Percentiles rank a stretch among this genome's conserved stretches.
phyloP scores from a whole-genome alignment of 2,113 vertebrate genomes.

The Ctenodactylus gundi region DNA sequence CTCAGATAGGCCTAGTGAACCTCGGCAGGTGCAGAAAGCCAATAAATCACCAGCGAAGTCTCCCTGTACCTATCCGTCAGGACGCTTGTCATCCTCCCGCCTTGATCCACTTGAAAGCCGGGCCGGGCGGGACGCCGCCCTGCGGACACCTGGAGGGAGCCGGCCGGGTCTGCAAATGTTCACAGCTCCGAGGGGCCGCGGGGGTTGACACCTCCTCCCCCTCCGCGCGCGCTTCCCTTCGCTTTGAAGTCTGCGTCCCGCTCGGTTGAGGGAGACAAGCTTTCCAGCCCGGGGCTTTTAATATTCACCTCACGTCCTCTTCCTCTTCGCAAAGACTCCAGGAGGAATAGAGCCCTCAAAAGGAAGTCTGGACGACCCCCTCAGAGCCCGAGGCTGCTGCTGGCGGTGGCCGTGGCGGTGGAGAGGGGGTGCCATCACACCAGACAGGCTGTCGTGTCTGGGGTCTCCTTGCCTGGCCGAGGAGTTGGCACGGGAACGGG shows the following conservation, averaged over 20 bases:
- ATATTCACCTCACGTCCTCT: conserved; percentile 4
- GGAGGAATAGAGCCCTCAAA: not conserved
- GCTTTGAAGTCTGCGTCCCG: conserved; percentile 65
- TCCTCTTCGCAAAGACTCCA: not conserved
- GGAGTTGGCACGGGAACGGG: not conserved
- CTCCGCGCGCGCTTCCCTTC: conserved; percentile 13
- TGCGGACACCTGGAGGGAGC: conserved; percentile 48
- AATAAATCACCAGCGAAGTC: conserved; percentile 86
- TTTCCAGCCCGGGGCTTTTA: conserved; percentile 5
- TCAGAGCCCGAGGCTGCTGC: too few species aligned
- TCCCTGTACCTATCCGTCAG: conserved; percentile 85
- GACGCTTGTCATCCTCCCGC: conserved; percentile 84
- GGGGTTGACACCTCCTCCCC: conserved; percentile 18
- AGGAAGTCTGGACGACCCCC: not conserved
- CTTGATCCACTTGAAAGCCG: conserved; percentile 87
- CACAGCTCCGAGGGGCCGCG: conserved; percentile 54
- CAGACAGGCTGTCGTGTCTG: too few species aligned
- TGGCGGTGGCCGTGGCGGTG: too few species aligned
- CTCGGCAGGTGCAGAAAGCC: conserved; percentile 88
- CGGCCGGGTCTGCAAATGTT: conserved; percentile 64
- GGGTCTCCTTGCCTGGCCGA: accelerated
- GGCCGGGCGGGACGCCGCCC: conserved; percentile 12
- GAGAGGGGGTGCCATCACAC: not conserved
- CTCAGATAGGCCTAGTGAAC: conserved; percentile 83
- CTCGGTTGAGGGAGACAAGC: not conserved